Percentiles rank a stretch among this genome's conserved stretches.
Evolutionary conservation across 2,113 vertebrate genomes (phyloP).

Genomic region (Catharus minimus): DNA sequence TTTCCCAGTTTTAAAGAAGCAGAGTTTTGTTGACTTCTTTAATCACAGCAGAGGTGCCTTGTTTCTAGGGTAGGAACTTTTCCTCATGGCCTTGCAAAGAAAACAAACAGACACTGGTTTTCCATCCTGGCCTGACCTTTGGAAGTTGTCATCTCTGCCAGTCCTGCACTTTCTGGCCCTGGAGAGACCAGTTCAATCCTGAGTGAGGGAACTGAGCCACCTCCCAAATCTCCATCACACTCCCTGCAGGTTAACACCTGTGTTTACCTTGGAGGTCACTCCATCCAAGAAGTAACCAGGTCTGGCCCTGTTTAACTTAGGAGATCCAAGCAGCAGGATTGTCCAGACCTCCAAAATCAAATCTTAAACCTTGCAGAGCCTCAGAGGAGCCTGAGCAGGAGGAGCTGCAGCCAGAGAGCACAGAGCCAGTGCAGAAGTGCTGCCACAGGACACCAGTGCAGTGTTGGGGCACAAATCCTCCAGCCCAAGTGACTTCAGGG

Average conservation of each 20-base stretch:
- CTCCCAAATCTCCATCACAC: not conserved
- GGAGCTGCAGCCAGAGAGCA: not conserved
- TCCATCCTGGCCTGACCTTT: slow-evolving; percentile 19
- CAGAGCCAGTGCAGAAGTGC: not conserved
- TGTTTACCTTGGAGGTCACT: slow-evolving; percentile 36
- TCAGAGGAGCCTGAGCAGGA: not conserved
- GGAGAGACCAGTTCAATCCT: not conserved
- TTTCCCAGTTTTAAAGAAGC: not conserved
- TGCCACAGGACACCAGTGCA: not conserved
- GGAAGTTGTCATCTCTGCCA: slow-evolving; percentile 24
- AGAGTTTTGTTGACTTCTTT: not conserved
- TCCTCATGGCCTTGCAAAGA: not conserved
- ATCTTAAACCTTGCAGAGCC: not conserved
- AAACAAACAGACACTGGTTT: not conserved
- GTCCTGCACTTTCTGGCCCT: not conserved
- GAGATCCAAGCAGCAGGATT: not conserved
- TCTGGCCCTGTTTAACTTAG: not conserved
- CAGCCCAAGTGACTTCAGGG: not conserved
- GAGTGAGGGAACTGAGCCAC: not conserved
- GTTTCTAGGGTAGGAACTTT: not conserved
- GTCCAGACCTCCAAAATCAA: not conserved
- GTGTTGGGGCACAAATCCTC: not conserved
- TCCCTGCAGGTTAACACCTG: not conserved
- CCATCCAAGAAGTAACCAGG: not conserved
- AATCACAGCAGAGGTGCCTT: not conserved